Evolutionary conservation across 2,888 invertebrate species (phyloP).

Genomic region (Salpingus planirostris): DNA sequence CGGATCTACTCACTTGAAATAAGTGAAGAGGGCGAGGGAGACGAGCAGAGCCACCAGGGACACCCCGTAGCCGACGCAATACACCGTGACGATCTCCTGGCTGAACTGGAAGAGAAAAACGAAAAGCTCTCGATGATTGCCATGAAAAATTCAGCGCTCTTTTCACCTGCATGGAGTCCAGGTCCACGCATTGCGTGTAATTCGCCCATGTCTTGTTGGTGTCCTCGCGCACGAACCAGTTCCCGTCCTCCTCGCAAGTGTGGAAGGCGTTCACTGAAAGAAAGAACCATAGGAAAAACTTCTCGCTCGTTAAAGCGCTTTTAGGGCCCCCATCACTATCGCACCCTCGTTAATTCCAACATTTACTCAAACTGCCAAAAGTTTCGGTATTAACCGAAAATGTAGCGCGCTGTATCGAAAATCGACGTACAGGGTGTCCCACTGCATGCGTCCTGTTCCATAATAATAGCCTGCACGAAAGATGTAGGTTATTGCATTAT

Average conservation of each 20-base stretch:
- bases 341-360: too few species aligned
- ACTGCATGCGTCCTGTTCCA: too few species aligned
- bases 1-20: conserved; percentile 85
- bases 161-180: too few species aligned
- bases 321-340: too few species aligned
- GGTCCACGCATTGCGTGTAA: conserved; percentile 79
- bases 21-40: conserved; percentile 72
- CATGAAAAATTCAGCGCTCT: neutral
- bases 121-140: conserved; percentile 3
- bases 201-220: conserved; percentile 79
- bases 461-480: too few species aligned
- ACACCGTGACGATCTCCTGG: conserved; percentile 63
- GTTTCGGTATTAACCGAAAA: too few species aligned
- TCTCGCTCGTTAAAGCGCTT: too few species aligned
- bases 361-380: too few species aligned
- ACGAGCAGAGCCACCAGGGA: conserved; percentile 76
- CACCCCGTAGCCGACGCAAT: conserved; percentile 78
- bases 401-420: too few species aligned
- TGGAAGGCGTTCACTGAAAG: conserved; percentile 70
- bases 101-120: conserved; percentile 59
- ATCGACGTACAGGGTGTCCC: too few species aligned
- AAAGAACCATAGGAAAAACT: conserved; percentile 15
- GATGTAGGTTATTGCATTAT: too few species aligned
- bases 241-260: conserved; percentile 67
- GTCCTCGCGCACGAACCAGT: conserved; percentile 74